phyloP scores from a whole-genome alignment of 1,140 invertebrate species.

The Ectropis grisescens region DNA sequence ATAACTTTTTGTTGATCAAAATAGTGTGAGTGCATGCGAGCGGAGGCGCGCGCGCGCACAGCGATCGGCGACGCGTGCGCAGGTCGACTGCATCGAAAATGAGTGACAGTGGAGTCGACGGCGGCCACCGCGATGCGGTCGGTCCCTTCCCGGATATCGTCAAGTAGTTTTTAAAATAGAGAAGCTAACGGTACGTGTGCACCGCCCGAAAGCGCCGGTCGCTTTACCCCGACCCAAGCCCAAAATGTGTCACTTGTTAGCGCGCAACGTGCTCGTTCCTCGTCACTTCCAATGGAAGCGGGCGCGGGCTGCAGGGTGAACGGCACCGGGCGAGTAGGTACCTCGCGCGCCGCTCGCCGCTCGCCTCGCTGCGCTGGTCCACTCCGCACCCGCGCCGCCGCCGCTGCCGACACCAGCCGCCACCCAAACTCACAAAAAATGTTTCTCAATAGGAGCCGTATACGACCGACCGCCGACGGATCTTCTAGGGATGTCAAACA shows the following conservation, averaged over 20 bases:
- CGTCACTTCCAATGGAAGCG: slow-evolving; percentile 9
- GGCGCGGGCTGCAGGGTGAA: slow-evolving; percentile 15
- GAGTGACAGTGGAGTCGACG: slow-evolving; percentile 39
- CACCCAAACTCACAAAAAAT: slow-evolving; percentile 18
- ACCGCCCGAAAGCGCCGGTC: slow-evolving; percentile 57
- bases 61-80: slow-evolving; percentile 55
- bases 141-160: slow-evolving; percentile 64
- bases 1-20: slow-evolving; percentile 41
- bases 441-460: slow-evolving; percentile 13
- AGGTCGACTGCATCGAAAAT: slow-evolving; percentile 60
- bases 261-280: slow-evolving; percentile 12
- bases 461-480: slow-evolving; percentile 8
- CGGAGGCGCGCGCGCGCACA: slow-evolving; percentile 49
- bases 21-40: slow-evolving; percentile 42
- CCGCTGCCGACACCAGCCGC: not conserved
- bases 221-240: slow-evolving; percentile 55
- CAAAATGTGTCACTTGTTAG: slow-evolving; percentile 60
- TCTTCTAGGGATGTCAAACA: slow-evolving; percentile 14
- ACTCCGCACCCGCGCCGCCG: slow-evolving; percentile 12
- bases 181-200: slow-evolving; percentile 62
- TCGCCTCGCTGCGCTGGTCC: slow-evolving; percentile 15
- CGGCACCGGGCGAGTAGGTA: slow-evolving; percentile 12
- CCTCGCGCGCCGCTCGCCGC: too few relatives aligned
- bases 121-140: slow-evolving; percentile 40
- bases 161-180: slow-evolving; percentile 65